Conservation (phyloP, 2,113 vertebrate species). For the Ranitomeya variabilis region DNA sequence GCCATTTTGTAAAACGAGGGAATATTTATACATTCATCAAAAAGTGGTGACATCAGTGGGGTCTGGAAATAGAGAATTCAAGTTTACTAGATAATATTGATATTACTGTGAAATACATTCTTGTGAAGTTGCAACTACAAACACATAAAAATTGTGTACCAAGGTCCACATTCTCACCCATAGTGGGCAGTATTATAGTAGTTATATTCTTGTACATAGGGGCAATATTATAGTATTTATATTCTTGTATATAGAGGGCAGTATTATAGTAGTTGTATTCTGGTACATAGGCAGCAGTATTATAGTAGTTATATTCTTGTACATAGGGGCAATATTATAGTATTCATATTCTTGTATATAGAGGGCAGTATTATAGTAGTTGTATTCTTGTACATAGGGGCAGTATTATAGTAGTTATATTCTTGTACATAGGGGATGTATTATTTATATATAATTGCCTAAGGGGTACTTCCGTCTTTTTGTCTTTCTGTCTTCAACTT, state of each 20-base stretch:
- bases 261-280: background rate
- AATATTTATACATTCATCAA: background rate
- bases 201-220: conserved; percentile 7
- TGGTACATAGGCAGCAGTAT: background rate
- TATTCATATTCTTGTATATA: background rate
- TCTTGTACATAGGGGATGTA: background rate
- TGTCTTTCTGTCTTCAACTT: too few relatives aligned
- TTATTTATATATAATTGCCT: too few relatives aligned
- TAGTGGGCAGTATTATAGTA: background rate
- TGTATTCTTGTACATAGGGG: background rate
- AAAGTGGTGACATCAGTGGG: background rate
- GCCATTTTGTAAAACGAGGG: background rate
- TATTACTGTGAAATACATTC: too few relatives aligned
- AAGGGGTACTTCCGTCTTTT: too few relatives aligned
- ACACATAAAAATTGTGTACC: background rate
- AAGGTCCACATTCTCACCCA: background rate
- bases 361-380: background rate
- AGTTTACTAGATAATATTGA: too few relatives aligned
- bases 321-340: background rate
- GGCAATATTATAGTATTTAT: background rate
- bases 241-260: background rate
- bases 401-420: background rate
- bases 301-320: background rate
- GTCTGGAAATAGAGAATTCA: background rate
- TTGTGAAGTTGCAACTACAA: too few relatives aligned